phyloP scores from a whole-genome alignment of 1,140 invertebrate species.

The Lepidurus packardi region DNA sequence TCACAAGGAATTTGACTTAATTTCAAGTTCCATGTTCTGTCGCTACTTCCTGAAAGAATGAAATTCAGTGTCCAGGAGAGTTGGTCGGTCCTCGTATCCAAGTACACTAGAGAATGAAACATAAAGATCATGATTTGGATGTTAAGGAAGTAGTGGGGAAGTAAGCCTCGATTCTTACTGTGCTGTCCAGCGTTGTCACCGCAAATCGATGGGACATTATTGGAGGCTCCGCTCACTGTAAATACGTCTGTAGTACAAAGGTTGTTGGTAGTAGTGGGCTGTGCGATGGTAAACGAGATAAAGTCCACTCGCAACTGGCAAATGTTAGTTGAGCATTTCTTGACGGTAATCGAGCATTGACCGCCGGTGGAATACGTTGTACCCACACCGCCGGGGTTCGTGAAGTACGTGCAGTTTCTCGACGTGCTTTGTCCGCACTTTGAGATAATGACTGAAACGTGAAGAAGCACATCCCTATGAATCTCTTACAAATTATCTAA shows the following conservation, averaged over 20 bases:
- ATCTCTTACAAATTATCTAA: background rate
- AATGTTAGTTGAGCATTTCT: background rate
- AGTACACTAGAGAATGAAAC: background rate
- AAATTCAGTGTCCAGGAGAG: background rate
- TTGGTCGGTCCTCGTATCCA: background rate
- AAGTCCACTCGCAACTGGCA: constrained; percentile 25
- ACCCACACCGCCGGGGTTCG: constrained; percentile 49
- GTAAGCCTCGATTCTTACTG: constrained; percentile 25
- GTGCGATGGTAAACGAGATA: constrained; percentile 24
- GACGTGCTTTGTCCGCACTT: constrained; percentile 60
- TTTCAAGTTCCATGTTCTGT: constrained; percentile 32
- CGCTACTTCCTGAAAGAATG: background rate
- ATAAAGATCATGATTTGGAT: background rate
- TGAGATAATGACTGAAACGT: constrained; percentile 25
- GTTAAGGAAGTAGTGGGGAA: background rate
- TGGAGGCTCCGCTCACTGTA: constrained; percentile 25
- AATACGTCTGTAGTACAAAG: constrained; percentile 28
- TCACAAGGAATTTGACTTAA: constrained; percentile 28
- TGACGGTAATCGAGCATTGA: constrained; percentile 25
- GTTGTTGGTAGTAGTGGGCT: constrained; percentile 25
- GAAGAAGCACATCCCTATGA: background rate
- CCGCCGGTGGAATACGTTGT: constrained; percentile 25
- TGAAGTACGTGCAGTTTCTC: constrained; percentile 76
- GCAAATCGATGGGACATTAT: constrained; percentile 29
- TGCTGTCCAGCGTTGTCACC: constrained; percentile 29